A percentile compares a stretch with the other conserved stretches of the same genome.
phyloP scores from a whole-genome alignment of 2,797 vertebrate genomes.

The Phoeniculus purpureus region DNA sequence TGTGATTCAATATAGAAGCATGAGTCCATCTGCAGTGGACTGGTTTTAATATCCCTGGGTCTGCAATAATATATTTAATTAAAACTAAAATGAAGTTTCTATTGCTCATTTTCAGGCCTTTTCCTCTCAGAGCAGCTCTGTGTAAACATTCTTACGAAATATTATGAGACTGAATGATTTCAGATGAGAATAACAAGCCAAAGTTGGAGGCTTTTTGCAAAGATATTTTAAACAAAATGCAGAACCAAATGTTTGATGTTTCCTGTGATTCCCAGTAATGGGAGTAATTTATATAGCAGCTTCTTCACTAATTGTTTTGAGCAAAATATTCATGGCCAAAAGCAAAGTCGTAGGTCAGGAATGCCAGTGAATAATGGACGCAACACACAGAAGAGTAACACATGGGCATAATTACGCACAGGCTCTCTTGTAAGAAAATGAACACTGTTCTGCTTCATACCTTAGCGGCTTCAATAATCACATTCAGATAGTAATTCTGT shows the following conservation, averaged over 20 bases:
- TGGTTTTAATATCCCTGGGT: constrained; percentile 14
- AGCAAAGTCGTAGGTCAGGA: neutral
- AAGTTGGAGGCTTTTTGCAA: neutral
- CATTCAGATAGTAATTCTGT: neutral
- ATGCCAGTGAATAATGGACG: neutral
- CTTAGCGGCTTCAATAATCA: neutral
- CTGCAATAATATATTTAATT: constrained; percentile 4
- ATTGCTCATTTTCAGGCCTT: neutral
- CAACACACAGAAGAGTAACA: neutral
- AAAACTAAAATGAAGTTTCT: constrained; percentile 13
- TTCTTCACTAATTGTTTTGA: neutral
- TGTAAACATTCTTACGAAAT: neutral
- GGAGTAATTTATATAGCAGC: neutral
- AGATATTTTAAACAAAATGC: neutral
- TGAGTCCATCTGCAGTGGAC: neutral
- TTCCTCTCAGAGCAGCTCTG: neutral
- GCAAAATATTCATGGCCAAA: neutral
- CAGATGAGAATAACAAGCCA: neutral
- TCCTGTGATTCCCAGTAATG: neutral
- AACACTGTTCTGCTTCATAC: neutral
- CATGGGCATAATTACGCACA: neutral
- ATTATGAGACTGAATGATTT: neutral
- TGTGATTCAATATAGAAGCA: neutral
- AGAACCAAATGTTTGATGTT: neutral
- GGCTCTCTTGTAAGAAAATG: neutral